Evolutionary conservation across 1,140 invertebrate species (phyloP), one percentile per base, ranked within the genome.

Genomic region (Drosophila gunungcola): DNA sequence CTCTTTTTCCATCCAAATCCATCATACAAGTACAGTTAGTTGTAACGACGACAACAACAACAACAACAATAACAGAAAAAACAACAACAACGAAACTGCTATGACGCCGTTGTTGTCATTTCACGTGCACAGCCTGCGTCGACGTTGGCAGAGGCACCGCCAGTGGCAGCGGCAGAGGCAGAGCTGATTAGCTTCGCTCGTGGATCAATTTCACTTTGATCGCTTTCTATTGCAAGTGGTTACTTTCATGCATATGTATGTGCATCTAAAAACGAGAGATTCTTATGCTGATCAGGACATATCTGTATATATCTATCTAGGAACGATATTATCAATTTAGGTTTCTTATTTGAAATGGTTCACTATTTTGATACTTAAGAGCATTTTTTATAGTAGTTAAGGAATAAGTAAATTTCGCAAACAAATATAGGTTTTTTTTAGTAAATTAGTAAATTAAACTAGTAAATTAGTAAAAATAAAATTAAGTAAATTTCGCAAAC

Each of bases 21-120:
- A 53, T 53, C 65, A 69, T 46, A 48, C 41, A 73, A 73, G 74
- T 67, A 77, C 74, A 77, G 63, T 62, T 67, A 67, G 56, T 51
- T 65, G n/a, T 43, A 55, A 43, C 62, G 53, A 52, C 16, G 39
- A 55, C 61, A 52, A 55, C 42, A 49, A 36, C 39, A 45, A 27
- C 49, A 36, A 38, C 34, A 21, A 54, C 54, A 52, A 55, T 38
- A 48, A 29, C 39, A 45, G 1, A 21, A 21, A 21, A 21, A 21
- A 55, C 61, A 52, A 55, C 42, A 49, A 39, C 36, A 49, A 34
- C 27, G 54, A 49, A 34, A 61, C 29, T 51, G 45, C 21, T 38
- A 52, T 41, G 27, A 61, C 58, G 46, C 10, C 38, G 48, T 27
- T 16, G 42, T 36, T 41, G 58, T 61, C 48, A 53, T 54, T 69